phyloP scores from a whole-genome alignment of 2,888 invertebrate genomes.

The Epirrhoe tristata region DNA sequence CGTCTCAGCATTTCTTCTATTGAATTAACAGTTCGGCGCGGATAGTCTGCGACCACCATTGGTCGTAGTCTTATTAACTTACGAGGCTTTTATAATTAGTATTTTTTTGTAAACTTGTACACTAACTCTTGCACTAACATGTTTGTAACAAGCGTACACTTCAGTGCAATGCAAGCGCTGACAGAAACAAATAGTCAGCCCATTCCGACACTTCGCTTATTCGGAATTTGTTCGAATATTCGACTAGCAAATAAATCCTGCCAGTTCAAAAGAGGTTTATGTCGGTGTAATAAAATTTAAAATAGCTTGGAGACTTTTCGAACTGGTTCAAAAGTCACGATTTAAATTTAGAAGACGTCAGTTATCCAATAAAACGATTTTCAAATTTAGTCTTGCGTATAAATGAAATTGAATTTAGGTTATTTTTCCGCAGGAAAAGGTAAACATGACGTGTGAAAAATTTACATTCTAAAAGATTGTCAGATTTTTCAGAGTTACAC shows the following conservation, averaged over 20 bases:
- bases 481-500: too few species aligned
- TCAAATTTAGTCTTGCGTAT: background rate
- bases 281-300: background rate
- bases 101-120: background rate
- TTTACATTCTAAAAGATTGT: too few species aligned
- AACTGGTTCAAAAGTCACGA: background rate
- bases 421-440: background rate
- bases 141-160: slow-evolving; percentile 10
- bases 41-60: too few species aligned
- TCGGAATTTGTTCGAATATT: slow-evolving; percentile 18
- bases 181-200: slow-evolving; percentile 26
- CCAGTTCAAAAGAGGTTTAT: background rate
- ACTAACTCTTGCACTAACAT: slow-evolving; percentile 4
- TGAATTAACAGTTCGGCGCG: too few species aligned
- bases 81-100: too few species aligned
- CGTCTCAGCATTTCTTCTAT: too few species aligned
- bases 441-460: background rate
- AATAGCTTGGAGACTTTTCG: background rate
- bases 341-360: background rate
- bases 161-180: slow-evolving; percentile 5
- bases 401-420: background rate
- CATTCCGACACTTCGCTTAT: slow-evolving; percentile 26
- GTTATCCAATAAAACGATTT: background rate
- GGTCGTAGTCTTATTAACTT: too few species aligned
- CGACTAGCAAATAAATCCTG: background rate